These are phyloP conservation scores for Anarsia innoxiella DNA, from an alignment of 2,888 invertebrate species.

Conservation along the genomic window DNA sequence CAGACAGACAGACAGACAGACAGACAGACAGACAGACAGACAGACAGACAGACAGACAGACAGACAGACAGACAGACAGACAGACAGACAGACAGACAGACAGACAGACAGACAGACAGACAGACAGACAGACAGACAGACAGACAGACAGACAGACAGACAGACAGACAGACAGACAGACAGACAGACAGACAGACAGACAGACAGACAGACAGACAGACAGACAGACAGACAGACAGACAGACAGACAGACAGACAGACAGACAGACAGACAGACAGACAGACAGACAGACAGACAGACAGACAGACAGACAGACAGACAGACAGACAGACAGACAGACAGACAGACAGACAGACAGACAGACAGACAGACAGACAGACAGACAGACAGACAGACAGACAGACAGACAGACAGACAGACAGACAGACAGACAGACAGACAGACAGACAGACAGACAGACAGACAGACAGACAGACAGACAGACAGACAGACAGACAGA, in stretches of 20 bases:
- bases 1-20: conserved; percentile 2
- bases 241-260: conserved; percentile 1
- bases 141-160: conserved; percentile 2
- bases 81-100: conserved; percentile 2
- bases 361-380: conserved; percentile 3
- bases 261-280: neutral
- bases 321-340: conserved; percentile 4
- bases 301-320: conserved; percentile 1
- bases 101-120: conserved; percentile 2
- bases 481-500: conserved; percentile 2
- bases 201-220: neutral
- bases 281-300: conserved; percentile 1
- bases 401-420: conserved; percentile 3
- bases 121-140: conserved; percentile 2
- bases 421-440: conserved; percentile 4
- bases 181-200: conserved; percentile 1
- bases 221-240: neutral
- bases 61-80: conserved; percentile 2
- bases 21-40: conserved; percentile 2
- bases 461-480: conserved; percentile 2
- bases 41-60: conserved; percentile 2
- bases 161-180: conserved; percentile 1
- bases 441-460: conserved; percentile 4
- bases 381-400: conserved; percentile 4
- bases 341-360: conserved; percentile 4